These are phyloP conservation scores for Desmodus rotundus DNA, from an alignment of 2,113 vertebrate species.

Conservation along the genomic window DNA sequence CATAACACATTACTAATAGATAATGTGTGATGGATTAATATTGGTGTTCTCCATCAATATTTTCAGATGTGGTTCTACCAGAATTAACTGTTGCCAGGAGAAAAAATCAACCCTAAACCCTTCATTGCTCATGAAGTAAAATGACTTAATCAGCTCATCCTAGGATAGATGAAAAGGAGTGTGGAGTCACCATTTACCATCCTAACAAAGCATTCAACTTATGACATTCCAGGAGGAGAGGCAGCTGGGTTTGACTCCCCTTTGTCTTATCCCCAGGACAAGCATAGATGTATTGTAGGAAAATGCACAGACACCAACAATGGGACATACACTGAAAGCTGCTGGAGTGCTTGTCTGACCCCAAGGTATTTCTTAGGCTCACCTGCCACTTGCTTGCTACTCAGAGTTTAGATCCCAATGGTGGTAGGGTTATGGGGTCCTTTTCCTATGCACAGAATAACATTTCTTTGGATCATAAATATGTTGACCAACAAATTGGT, in stretches of 20 bases:
- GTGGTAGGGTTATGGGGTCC: neutral
- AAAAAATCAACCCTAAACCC: constrained; percentile 62
- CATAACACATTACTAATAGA: constrained; percentile 65
- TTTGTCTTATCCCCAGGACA: neutral
- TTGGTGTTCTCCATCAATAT: constrained; percentile 62
- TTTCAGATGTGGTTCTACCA: constrained; percentile 66
- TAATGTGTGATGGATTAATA: constrained; percentile 62
- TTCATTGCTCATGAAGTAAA: constrained; percentile 47
- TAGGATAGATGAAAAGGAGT: constrained; percentile 31
- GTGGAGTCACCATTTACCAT: constrained; percentile 1
- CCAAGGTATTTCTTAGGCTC: neutral
- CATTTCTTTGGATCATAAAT: neutral
- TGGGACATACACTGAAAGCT: neutral
- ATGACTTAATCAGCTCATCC: constrained; percentile 58
- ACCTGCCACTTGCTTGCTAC: neutral
- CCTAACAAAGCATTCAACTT: neutral
- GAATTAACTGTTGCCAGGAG: constrained; percentile 66
- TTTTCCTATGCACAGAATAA: constrained; percentile 5
- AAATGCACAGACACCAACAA: neutral
- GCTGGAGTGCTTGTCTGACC: neutral
- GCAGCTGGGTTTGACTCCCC: neutral
- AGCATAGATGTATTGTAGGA: neutral
- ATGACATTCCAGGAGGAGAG: neutral
- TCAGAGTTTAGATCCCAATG: neutral
- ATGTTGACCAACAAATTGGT: neutral